Evolutionary conservation across 2,113 vertebrate species (phyloP), one percentile per base, ranked within the genome.

Genomic region (Octodon degus): DNA sequence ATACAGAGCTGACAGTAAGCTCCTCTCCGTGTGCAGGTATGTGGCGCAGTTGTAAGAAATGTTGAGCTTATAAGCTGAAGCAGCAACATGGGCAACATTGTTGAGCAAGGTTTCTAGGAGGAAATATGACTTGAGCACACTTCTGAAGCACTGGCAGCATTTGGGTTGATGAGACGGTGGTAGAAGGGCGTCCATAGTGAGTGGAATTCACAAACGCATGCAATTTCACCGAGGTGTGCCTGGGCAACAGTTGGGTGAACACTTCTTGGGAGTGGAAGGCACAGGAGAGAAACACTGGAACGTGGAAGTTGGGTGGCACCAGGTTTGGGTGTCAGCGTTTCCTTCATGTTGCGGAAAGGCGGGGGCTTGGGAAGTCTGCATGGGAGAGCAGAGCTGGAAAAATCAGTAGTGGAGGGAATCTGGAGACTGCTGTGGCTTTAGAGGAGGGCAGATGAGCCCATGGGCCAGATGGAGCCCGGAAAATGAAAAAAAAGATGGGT

Each of bases 241-340:
- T 84, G 63, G 81, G 55, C 40, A 95, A 47, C 10, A 24, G 9
- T 27, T 93, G 62, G 22, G 19, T 60, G n/a, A 84, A 91, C n/a
- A 58, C 43, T 65, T 88, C 32, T 55, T n/a, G 32, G n/a, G 34
- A 91, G 58, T 40, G 40, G 62, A 91, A 76, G 68, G 62, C 40
- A 89, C 47, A 25, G 22, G 63, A 86, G 55, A 85, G 85, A 86
- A 93, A 91, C n/a, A 32, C 11, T 34, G 62, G 86, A 83, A 74
- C 50, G 20, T 65, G 10, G 27, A 95, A 93, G 34, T 14, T 9
- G 58, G 43, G 16, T 58, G 79, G 37, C 40, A 17, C 19, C 77
- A 93, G 24, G 60, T 58, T 85, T 93, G n/a, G 92, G 43, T 53
- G 24, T 30, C 32, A n/a, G 22, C 7, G 60, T 25, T 47, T 34